Evolutionary conservation across 2,888 invertebrate species (phyloP).

Genomic region (Lordiphosa andalusiaca): DNA sequence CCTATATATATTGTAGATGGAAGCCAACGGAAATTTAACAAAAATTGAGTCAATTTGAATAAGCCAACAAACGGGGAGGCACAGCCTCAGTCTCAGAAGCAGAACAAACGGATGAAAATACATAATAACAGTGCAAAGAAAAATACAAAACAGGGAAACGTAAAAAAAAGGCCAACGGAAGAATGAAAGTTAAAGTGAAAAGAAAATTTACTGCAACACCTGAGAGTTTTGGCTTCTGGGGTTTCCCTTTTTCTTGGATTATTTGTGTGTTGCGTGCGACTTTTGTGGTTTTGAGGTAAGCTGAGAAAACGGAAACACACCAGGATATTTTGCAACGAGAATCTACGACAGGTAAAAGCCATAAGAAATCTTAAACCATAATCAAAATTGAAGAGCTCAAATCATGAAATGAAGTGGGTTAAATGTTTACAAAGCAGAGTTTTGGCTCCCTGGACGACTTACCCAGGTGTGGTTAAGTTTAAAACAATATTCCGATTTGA

Average conservation of each 20-base stretch:
- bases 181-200: slow-evolving; percentile 31
- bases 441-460: too few relatives aligned
- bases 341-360: not conserved
- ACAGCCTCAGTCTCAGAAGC: slow-evolving; percentile 6
- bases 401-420: too few relatives aligned
- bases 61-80: slow-evolving; percentile 44
- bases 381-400: too few relatives aligned
- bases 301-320: not conserved
- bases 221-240: slow-evolving; percentile 10
- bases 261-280: not conserved
- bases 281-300: not conserved
- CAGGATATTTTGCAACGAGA: not conserved
- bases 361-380: not conserved
- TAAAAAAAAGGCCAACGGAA: slow-evolving; percentile 10
- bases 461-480: too few relatives aligned
- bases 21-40: slow-evolving; percentile 68
- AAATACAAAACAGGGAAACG: slow-evolving; percentile 29
- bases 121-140: slow-evolving; percentile 33
- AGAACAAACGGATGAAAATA: slow-evolving; percentile 19
- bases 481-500: too few relatives aligned
- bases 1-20: slow-evolving; percentile 18
- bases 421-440: too few relatives aligned
- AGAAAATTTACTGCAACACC: slow-evolving; percentile 28
- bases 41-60: slow-evolving; percentile 75
- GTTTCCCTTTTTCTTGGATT: not conserved